Evolutionary conservation across 2,888 invertebrate species (phyloP).

Genomic region (Leptinotarsa juncta): DNA sequence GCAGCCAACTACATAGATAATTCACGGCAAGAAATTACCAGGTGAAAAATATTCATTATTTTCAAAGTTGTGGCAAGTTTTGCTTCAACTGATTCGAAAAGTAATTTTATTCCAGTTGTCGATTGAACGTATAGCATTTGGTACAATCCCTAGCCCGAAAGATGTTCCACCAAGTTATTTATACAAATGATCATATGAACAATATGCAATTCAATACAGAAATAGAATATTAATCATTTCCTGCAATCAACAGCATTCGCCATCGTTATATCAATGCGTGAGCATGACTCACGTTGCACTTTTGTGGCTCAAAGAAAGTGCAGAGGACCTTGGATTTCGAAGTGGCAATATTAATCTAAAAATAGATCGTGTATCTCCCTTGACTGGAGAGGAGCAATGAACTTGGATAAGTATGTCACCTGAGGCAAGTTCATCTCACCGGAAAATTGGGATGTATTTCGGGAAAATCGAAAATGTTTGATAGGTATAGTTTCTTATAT

Average conservation of each 20-base stretch:
- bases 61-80: no score
- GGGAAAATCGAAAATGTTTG: constrained; percentile 8
- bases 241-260: neutral
- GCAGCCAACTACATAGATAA: no score
- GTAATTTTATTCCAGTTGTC: no score
- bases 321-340: constrained; percentile 10
- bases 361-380: constrained; percentile 39
- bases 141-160: neutral
- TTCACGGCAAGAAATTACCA: no score
- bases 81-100: no score
- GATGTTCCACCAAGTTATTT: neutral
- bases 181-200: neutral
- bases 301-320: constrained; percentile 9
- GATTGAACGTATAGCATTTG: no score
- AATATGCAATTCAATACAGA: neutral
- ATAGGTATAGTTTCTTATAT: no score
- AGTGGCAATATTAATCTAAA: constrained; percentile 30
- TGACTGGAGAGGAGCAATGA: constrained; percentile 40
- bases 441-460: constrained; percentile 25
- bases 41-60: no score
- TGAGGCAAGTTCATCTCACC: constrained; percentile 26
- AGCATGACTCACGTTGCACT: constrained; percentile 11
- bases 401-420: constrained; percentile 46
- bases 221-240: constrained; percentile 16
- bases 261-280: neutral